phyloP scores from a whole-genome alignment of 2,888 invertebrate genomes.

The Lepidocyrtoides sp. region DNA sequence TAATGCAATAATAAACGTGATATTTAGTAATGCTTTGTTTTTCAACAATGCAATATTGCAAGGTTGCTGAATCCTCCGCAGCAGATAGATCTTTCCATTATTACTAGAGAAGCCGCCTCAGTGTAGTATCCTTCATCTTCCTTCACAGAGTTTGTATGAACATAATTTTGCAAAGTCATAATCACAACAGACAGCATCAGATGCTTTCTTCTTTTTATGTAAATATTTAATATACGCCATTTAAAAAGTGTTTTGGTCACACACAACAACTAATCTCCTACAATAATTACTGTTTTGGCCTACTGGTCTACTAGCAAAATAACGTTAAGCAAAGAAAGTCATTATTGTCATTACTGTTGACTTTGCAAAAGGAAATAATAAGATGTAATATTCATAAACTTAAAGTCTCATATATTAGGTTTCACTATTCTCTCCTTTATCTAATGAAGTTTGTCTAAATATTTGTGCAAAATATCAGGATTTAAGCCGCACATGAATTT shows the following conservation, averaged over 20 bases:
- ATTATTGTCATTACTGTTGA: constrained; percentile 1
- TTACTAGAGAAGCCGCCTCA: background rate
- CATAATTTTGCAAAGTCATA: constrained; percentile 28
- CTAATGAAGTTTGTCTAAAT: constrained; percentile 1
- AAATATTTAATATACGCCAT: background rate
- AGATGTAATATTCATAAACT: too few relatives aligned
- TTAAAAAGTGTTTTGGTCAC: constrained; percentile 40
- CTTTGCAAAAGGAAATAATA: background rate
- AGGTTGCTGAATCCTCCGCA: too few relatives aligned
- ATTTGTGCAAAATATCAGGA: constrained; percentile 36
- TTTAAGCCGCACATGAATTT: constrained; percentile 49
- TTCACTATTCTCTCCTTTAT: background rate
- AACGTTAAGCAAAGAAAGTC: constrained; percentile 43
- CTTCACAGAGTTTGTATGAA: too few relatives aligned
- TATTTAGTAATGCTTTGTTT: constrained; percentile 40
- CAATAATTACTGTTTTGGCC: constrained; percentile 62
- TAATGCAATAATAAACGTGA: background rate
- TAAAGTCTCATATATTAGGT: too few relatives aligned
- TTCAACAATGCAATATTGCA: background rate
- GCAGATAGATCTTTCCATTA: background rate
- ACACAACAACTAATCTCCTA: constrained; percentile 32
- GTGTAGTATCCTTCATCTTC: background rate
- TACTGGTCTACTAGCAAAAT: constrained; percentile 71
- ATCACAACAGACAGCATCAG: background rate
- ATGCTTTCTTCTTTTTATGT: constrained; percentile 45